These are phyloP conservation scores for Ctena decussata DNA, from an alignment of 2,888 invertebrate genomes.

Conservation along the genomic window DNA sequence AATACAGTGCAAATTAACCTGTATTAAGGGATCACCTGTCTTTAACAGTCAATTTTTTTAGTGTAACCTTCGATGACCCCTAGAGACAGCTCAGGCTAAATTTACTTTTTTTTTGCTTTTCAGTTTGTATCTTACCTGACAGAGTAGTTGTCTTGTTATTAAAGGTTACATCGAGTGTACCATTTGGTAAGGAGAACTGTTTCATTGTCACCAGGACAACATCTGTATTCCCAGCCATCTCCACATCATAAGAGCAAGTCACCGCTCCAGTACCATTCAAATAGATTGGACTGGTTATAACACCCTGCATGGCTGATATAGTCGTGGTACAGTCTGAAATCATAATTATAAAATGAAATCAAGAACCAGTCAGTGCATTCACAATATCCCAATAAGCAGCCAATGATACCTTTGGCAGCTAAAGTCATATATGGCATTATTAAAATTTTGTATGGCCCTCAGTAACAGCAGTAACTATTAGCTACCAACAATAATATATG, in stretches of 20 bases:
- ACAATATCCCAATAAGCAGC: no score
- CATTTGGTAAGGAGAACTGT: constrained; percentile 13
- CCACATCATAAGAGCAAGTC: constrained; percentile 38
- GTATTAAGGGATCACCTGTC: no score
- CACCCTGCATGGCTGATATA: constrained; percentile 11
- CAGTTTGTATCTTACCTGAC: constrained; percentile 19
- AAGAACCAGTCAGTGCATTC: no score
- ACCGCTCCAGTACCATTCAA: constrained; percentile 34
- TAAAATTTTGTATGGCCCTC: no score
- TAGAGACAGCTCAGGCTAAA: background rate
- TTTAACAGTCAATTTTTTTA: no score
- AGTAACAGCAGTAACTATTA: no score
- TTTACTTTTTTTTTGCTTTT: no score
- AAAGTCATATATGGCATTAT: no score
- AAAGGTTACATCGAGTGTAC: constrained; percentile 20
- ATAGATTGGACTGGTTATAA: constrained; percentile 42
- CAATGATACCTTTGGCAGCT: no score
- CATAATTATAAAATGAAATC: background rate
- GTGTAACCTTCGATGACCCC: no score
- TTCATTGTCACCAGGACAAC: constrained; percentile 30
- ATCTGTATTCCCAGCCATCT: constrained; percentile 14
- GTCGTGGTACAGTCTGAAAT: constrained; percentile 26
- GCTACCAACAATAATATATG: no score
- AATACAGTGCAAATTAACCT: no score
- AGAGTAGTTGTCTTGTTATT: background rate